phyloP scores from a whole-genome alignment of 2,888 invertebrate species.

The Caenorhabditis angaria region DNA sequence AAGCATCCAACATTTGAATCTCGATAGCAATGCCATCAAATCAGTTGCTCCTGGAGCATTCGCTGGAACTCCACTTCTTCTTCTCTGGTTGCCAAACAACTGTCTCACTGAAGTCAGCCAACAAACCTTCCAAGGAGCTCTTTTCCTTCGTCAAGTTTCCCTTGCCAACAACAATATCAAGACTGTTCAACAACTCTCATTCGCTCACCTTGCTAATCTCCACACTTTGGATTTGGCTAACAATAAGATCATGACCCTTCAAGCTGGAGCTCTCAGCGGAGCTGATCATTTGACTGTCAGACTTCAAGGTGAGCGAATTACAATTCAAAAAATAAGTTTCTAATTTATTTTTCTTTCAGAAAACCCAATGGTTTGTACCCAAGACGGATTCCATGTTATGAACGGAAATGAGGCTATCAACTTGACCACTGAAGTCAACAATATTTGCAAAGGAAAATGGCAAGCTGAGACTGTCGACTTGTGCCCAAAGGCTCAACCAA shows the following conservation, averaged over 20 bases:
- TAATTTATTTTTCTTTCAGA: constrained; percentile 52
- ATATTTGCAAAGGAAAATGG: constrained; percentile 66
- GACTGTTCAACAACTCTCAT: constrained; percentile 73
- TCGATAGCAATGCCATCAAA: constrained; percentile 69
- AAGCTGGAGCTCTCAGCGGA: constrained; percentile 64
- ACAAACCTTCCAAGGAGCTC: constrained; percentile 70
- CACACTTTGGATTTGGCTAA: constrained; percentile 88
- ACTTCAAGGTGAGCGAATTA: constrained; percentile 60
- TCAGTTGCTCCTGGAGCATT: constrained; percentile 70
- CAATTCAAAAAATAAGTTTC: background rate
- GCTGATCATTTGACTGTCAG: constrained; percentile 67
- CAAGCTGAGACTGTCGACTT: constrained; percentile 50
- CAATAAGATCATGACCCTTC: constrained; percentile 76
- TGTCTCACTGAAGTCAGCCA: constrained; percentile 64
- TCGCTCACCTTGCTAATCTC: constrained; percentile 84
- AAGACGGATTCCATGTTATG: constrained; percentile 72
- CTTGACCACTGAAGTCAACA: constrained; percentile 68
- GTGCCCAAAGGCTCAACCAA: constrained; percentile 62
- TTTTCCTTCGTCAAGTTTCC: constrained; percentile 71
- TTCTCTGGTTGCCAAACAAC: constrained; percentile 72
- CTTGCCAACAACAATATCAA: constrained; percentile 71
- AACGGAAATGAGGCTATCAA: constrained; percentile 71
- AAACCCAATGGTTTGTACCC: constrained; percentile 72
- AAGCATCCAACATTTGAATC: constrained; percentile 70
- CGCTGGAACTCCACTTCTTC: constrained; percentile 70